Evolutionary conservation across 1,140 invertebrate species (phyloP).

Genomic region (Nautilus pompilius): DNA sequence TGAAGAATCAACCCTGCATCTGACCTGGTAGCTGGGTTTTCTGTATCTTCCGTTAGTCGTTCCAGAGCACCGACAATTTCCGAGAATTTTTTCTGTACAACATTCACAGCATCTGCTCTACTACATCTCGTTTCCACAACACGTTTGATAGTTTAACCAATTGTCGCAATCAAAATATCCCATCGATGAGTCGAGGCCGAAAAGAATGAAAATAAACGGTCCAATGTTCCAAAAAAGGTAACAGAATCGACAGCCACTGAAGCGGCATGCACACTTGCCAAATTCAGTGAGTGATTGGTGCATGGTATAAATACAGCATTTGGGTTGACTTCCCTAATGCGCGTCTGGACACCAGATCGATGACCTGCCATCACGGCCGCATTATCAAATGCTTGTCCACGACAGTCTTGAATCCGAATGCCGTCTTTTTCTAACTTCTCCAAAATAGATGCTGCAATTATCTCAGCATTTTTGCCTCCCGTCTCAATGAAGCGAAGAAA

Average conservation of each 20-base stretch:
- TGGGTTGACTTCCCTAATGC: neutral
- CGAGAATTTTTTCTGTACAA: neutral
- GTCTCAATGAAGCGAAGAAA: neutral
- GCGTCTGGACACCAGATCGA: neutral
- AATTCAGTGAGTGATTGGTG: neutral
- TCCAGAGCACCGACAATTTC: neutral
- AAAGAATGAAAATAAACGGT: neutral
- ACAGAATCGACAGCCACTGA: neutral
- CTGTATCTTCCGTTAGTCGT: conserved; percentile 1
- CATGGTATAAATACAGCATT: neutral
- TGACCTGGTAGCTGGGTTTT: neutral
- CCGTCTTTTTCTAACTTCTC: neutral
- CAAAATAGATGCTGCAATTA: neutral
- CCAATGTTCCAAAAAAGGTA: neutral
- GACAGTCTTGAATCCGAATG: neutral
- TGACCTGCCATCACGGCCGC: neutral
- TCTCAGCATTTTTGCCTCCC: neutral
- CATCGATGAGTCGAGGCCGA: neutral
- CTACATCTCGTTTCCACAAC: neutral
- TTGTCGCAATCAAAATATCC: neutral
- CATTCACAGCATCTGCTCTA: neutral
- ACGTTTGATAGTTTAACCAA: neutral
- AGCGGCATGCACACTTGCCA: neutral
- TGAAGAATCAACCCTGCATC: neutral
- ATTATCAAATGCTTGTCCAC: neutral